phyloP scores from a whole-genome alignment of 2,797 vertebrate genomes.

The Semaprochilodus insignis region DNA sequence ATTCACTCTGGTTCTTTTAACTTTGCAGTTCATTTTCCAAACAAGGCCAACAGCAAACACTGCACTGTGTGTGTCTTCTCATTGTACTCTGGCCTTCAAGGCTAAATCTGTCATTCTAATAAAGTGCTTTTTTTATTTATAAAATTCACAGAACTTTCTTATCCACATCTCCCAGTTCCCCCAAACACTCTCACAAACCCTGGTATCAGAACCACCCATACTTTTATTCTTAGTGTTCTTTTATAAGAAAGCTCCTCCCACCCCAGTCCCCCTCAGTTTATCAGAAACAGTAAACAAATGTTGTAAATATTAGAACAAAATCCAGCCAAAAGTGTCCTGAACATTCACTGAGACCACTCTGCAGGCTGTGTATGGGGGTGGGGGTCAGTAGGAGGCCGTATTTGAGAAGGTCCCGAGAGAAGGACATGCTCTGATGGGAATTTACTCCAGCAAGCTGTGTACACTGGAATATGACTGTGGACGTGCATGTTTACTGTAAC shows the following conservation, averaged over 20 bases:
- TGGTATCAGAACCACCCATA: not conserved
- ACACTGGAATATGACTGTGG: not conserved
- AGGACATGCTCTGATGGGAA: slow-evolving; percentile 14
- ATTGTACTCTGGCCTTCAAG: no score
- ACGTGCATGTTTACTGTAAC: not conserved
- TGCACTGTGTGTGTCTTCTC: no score
- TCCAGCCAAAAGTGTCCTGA: not conserved
- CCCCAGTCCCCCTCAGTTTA: not conserved
- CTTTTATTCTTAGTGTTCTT: not conserved
- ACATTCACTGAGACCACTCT: not conserved
- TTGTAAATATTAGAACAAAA: not conserved
- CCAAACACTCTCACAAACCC: not conserved
- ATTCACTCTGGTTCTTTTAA: no score
- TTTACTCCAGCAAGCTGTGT: not conserved
- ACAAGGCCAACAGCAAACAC: no score
- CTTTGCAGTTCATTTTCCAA: no score
- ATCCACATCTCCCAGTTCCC: not conserved
- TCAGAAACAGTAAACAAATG: not conserved
- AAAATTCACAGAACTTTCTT: not conserved
- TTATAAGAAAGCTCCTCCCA: no score
- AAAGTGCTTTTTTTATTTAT: not conserved
- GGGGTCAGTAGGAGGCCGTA: not conserved
- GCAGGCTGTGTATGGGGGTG: not conserved
- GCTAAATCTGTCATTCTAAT: no score
- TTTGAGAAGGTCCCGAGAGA: not conserved